Evolutionary conservation across 2,797 vertebrate genomes (phyloP), one percentile per base, ranked within the genome.

Genomic region (Galaxias olidus): DNA sequence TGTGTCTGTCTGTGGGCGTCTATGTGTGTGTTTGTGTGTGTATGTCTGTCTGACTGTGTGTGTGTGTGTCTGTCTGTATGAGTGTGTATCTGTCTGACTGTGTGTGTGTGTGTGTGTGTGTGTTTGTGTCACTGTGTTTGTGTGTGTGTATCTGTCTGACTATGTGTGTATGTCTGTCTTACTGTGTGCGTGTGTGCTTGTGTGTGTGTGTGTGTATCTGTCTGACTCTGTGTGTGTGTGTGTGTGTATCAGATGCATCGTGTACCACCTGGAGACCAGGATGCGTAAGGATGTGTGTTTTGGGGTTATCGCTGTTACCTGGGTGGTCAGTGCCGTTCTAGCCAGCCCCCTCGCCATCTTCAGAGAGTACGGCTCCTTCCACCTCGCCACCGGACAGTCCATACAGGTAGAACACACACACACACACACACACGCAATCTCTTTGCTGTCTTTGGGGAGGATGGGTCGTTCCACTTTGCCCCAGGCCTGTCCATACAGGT

Each of bases 281-380:
- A 96, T 98, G 88, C 92, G 95, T 10, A 96, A 95, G 78, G 87
- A 87, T 3, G 94, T 94, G 80, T 96, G 95, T 77, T 96, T 96
- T 60, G 78, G 94, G 49, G 94, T 98, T 19, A 97, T 98, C 56
- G 94, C 93, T 4, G 41, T 95, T 61, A 94, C 94, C 46, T 98
- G 96, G 96, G 89, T 90, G 45, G 2, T 94, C 80, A 96, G 95
- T 30, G 96, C 96, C 0, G 76, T 96, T 10, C 80, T 98, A 43
- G 96, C 96, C 8, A 95, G 94, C 66, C 96, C 96, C 4, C 85
- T 98, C 66, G 96, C 96, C 65, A 96, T 98, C 77, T 98, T 98
- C 83, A 93, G 96, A 11, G 96, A 98, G 63, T 95, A 97, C 61
- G 93, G 91, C 0, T 84, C 93, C 47, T 92, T 97, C 56, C 92